Evolutionary conservation across 2,888 invertebrate species (phyloP).

Genomic region (Meganola albula): DNA sequence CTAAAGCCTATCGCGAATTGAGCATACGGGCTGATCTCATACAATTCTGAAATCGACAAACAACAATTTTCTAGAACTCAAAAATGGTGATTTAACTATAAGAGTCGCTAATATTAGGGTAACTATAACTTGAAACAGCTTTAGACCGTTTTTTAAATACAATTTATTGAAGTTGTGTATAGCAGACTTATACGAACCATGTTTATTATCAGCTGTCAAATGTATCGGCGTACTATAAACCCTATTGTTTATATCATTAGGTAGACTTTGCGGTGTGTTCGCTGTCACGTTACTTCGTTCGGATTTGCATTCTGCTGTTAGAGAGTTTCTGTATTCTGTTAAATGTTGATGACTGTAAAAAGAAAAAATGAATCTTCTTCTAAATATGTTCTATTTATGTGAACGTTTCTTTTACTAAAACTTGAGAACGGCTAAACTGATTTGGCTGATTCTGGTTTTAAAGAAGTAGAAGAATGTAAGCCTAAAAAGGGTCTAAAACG

Average conservation of each 20-base stretch:
- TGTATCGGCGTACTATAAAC: conserved; percentile 71
- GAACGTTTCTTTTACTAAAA: too few species aligned
- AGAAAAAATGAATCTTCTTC: neutral
- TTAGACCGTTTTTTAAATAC: neutral
- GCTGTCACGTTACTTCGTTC: conserved; percentile 59
- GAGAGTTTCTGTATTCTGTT: conserved; percentile 62
- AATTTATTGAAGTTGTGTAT: too few species aligned
- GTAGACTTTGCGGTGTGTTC: conserved; percentile 55
- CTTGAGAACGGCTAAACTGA: too few species aligned
- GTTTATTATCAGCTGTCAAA: conserved; percentile 61
- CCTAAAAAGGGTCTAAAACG: too few species aligned
- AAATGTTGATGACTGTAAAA: conserved; percentile 52
- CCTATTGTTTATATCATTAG: conserved; percentile 54
- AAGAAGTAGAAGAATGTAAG: too few species aligned
- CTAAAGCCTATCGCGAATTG: conserved; percentile 72
- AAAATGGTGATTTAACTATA: too few species aligned
- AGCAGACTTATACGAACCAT: conserved; percentile 54
- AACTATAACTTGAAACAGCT: neutral
- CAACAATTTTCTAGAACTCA: too few species aligned
- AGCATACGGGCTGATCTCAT: conserved; percentile 74
- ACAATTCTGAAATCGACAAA: conserved; percentile 54
- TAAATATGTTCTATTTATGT: too few species aligned
- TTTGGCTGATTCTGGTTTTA: too few species aligned
- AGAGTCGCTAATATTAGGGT: too few species aligned
- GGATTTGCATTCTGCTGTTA: conserved; percentile 65